A percentile compares a stretch with the other conserved stretches of the same genome.
These are phyloP conservation scores for Gopherus evgoodei DNA, from an alignment of 2,113 vertebrate species.

Conservation along the genomic window DNA sequence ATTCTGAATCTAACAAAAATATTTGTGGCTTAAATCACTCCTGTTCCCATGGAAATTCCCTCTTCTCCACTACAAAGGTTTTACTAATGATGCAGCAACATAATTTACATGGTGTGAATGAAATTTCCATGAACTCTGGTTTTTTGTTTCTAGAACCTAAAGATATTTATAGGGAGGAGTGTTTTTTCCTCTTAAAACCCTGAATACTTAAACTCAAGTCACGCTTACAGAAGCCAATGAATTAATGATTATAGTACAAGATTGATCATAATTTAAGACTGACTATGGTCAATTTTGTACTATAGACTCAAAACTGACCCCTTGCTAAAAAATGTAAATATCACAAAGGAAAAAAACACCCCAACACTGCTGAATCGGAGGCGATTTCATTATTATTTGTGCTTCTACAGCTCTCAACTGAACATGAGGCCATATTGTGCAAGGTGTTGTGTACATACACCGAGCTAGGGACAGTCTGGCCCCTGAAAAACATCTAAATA, in stretches of 20 bases:
- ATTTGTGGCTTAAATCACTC: background rate
- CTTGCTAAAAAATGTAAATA: slow-evolving; percentile 7
- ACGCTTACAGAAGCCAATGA: background rate
- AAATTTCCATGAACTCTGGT: background rate
- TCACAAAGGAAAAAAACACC: slow-evolving; percentile 1
- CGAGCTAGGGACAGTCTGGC: background rate
- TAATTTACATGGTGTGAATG: background rate
- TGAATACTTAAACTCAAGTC: slow-evolving; percentile 1
- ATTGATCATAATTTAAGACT: background rate
- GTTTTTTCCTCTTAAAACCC: background rate
- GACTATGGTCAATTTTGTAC: background rate
- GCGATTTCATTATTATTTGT: background rate
- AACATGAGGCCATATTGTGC: too few species aligned
- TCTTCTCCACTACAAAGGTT: background rate
- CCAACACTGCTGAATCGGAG: background rate
- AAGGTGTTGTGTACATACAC: background rate
- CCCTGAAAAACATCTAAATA: background rate
- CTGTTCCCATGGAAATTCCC: background rate
- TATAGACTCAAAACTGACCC: background rate
- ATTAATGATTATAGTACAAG: background rate
- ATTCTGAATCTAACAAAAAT: slow-evolving; percentile 38
- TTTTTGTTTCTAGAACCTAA: background rate
- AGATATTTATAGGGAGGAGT: background rate
- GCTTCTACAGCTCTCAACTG: background rate
- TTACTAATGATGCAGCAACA: background rate